Evolutionary conservation across 2,888 invertebrate genomes (phyloP), one percentile per base, ranked within the genome.

Genomic region (Idaea aversata): DNA sequence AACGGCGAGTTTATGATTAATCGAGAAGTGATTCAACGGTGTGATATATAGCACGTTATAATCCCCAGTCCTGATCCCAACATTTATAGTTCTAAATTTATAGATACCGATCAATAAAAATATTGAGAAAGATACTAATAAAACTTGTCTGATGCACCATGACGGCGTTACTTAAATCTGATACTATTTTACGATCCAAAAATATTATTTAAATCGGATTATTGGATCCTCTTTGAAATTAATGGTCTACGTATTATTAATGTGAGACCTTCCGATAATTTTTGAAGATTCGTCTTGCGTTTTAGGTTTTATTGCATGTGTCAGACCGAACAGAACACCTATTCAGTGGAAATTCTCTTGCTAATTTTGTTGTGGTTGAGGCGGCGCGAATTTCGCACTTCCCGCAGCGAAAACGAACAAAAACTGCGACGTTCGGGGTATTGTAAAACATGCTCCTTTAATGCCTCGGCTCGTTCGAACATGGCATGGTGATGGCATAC

Each of bases 31-130:
- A 79, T 77, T 77, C 75, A 76, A 73, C 76, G 78, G 82, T 79
- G 85, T 82, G 86, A 87, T 84, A 82, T 83, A 82, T 80, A 79
- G 82, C 85, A 82, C 84, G 63, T 58, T 68, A 15, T 59, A 64
- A 65, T 81, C 82, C 10, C 73, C 75, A 74, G 79, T 79, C 78
- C 78, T 77, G 77, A 79, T 79, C 75, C 74, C 77, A 74, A 76
- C 77, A 76, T 83, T 82, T 83, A 83, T 80, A 79, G 75, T 73
- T 72, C 68, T 73, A 84, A 83, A 86, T 88, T 88, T 88, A 90
- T 88, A 75, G 84, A 80, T 69, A 75, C 82, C 77, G 81, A 83
- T 82, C 85, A 82, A 88, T 86, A 88, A 86, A 88, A 87, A 82
- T 86, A 84, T 85, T 78, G 74, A 79, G 81, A 83, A 81, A 81